phyloP scores from a whole-genome alignment of 1,140 invertebrate species.

The Macrosteles quadrilineatus region DNA sequence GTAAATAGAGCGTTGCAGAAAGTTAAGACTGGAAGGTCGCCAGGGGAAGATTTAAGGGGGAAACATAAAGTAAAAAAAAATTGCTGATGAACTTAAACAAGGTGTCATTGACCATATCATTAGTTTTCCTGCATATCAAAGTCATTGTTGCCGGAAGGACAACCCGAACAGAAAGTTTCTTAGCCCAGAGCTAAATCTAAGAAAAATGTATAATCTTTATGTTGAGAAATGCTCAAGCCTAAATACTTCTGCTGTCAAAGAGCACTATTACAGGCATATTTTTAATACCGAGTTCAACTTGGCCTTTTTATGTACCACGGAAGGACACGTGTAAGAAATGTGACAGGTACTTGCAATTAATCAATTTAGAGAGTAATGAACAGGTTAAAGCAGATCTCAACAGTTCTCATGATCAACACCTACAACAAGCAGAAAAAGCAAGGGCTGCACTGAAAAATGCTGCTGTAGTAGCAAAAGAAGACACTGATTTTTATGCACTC shows the following conservation, averaged over 20 bases:
- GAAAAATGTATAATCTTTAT: conserved; percentile 31
- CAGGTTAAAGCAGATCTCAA: too few relatives aligned
- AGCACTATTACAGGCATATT: conserved; percentile 33
- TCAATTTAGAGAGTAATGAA: too few relatives aligned
- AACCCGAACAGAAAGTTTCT: conserved; percentile 34
- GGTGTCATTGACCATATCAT: conserved; percentile 34
- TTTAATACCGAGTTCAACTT: conserved; percentile 36
- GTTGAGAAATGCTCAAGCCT: background rate
- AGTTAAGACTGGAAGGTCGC: conserved; percentile 21
- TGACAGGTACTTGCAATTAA: conserved; percentile 22
- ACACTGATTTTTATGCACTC: background rate
- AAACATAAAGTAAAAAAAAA: conserved; percentile 30
- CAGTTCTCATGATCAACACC: conserved; percentile 21
- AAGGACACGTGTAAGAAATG: conserved; percentile 30
- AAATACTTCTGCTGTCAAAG: conserved; percentile 6
- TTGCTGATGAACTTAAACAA: conserved; percentile 25
- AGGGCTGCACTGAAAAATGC: conserved; percentile 3
- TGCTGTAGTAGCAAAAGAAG: background rate
- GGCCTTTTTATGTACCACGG: conserved; percentile 28
- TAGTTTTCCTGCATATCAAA: conserved; percentile 31
- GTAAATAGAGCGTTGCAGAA: conserved; percentile 27
- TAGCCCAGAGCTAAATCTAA: conserved; percentile 26
- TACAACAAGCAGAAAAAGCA: conserved; percentile 24
- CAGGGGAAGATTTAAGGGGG: conserved; percentile 31
- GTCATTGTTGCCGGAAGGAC: conserved; percentile 32